Base-by-base conservation (phyloP, 1,140 invertebrate species). In the Diorhabda sublineata region DNA sequence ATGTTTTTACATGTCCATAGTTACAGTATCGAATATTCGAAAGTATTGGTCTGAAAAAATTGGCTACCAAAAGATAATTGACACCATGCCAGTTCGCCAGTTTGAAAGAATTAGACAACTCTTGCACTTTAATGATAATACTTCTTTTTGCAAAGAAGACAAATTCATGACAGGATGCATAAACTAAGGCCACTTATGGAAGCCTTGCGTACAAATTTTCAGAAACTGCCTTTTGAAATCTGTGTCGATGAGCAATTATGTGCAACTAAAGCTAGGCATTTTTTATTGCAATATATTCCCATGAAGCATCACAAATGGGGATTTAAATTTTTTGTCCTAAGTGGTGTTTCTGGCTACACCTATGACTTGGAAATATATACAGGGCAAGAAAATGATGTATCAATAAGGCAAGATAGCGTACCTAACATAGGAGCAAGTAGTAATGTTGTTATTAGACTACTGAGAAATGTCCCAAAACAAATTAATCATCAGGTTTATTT, bases 271-370 rank as follows among this genome's bases (percentile, higher is more conserved):
- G 58, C 69, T 2, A 42, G 70, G 42, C 70, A 72, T 56, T 74
- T 67, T 57, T 57, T 72, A 42, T 70, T 71, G 58, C 74, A 73
- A 58, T 75, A 75, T 66, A 66, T 75, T 63, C 76, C 72, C 7
- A 74, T 71, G 45, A 82, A 82, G 66, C 79, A 81, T 11, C 74
- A 80, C 60, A 83, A 82, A 71, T 79, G 78, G 73, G 80, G 78
- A 9, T 78, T 81, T 11, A 83, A 81, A 71, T 72, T 81, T 7
- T 71, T 69, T 69, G 69, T 74, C 26, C 41, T 73, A n/a, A 42
- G 56, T 41, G 71, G 71, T 11, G 42, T 61, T 64, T 69, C 69
- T 2, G 71, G 71, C n/a, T 72, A 68, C 69, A 67, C 70, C 2
- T 71, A 73, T 62, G 64, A 67, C 42, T 71, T 73, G 47, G 69